Evolutionary conservation across 2,113 vertebrate species (phyloP).

Genomic region (Engraulis encrasicolus): DNA sequence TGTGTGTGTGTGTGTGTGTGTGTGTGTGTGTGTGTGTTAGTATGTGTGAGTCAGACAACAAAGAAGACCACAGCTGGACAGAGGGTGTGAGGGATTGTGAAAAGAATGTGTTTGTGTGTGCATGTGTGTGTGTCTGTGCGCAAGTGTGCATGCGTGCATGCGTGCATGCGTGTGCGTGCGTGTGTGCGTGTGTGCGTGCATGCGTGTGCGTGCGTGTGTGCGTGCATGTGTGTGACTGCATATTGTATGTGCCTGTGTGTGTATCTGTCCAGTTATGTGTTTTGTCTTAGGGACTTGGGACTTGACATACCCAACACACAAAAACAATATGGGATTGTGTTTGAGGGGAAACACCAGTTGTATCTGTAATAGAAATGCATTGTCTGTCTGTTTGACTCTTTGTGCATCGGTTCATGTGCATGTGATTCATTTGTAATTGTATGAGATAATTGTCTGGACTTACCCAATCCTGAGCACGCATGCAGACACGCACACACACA

Average conservation of each 20-base stretch:
- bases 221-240: too few relatives aligned
- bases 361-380: neutral
- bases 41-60: neutral
- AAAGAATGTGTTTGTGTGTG: neutral
- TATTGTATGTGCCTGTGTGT: too few relatives aligned
- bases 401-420: neutral
- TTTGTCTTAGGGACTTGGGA: too few relatives aligned
- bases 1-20: neutral
- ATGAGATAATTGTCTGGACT: neutral
- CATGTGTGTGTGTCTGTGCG: neutral
- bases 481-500: too few relatives aligned
- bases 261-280: too few relatives aligned
- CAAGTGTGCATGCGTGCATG: neutral
- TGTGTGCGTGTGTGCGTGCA: neutral
- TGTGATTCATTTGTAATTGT: neutral
- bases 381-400: neutral
- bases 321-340: neutral
- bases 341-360: neutral
- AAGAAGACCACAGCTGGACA: neutral
- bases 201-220: neutral
- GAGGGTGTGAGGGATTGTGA: neutral
- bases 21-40: neutral
- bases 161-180: constrained; percentile 10
- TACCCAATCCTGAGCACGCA: neutral
- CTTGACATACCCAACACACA: too few relatives aligned